These are phyloP conservation scores for Periophthalmodon schlosseri DNA, from an alignment of 2,113 vertebrate genomes.

Conservation along the genomic window DNA sequence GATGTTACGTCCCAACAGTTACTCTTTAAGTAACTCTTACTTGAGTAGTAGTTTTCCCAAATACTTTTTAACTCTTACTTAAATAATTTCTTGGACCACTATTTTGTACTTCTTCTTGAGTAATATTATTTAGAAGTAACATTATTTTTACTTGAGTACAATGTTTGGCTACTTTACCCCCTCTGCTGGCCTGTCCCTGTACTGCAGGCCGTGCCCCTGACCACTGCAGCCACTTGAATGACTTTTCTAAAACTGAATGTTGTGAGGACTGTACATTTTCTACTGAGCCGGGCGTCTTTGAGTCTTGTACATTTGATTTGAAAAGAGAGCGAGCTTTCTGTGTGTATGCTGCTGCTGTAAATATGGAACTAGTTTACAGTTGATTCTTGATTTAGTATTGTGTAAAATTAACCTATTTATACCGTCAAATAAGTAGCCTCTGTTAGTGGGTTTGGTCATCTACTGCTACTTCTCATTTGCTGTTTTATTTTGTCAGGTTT, in stretches of 20 bases:
- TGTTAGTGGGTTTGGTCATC: conserved; percentile 4
- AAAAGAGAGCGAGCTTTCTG: conserved; percentile 26
- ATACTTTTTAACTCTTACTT: no score
- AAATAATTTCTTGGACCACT: no score
- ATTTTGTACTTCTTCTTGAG: no score
- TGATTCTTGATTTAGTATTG: conserved; percentile 6
- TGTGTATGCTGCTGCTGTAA: conserved; percentile 60
- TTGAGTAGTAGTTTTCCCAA: no score
- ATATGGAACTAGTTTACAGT: conserved; percentile 48
- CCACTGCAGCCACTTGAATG: conserved; percentile 55
- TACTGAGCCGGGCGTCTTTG: conserved; percentile 46
- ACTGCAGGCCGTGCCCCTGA: conserved; percentile 47
- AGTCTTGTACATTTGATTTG: conserved; percentile 28
- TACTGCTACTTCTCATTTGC: conserved; percentile 6
- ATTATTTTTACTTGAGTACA: neutral
- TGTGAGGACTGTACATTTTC: conserved; percentile 56
- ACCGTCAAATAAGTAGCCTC: neutral
- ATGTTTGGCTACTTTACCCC: neutral
- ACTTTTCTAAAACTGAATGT: conserved; percentile 39
- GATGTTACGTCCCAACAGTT: no score
- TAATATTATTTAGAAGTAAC: no score
- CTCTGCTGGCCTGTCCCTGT: neutral
- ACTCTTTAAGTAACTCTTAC: no score
- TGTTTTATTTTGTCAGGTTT: neutral
- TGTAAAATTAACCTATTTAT: conserved; percentile 21